Conservation (phyloP, 1,140 invertebrate genomes). For the Lithobius niger region DNA sequence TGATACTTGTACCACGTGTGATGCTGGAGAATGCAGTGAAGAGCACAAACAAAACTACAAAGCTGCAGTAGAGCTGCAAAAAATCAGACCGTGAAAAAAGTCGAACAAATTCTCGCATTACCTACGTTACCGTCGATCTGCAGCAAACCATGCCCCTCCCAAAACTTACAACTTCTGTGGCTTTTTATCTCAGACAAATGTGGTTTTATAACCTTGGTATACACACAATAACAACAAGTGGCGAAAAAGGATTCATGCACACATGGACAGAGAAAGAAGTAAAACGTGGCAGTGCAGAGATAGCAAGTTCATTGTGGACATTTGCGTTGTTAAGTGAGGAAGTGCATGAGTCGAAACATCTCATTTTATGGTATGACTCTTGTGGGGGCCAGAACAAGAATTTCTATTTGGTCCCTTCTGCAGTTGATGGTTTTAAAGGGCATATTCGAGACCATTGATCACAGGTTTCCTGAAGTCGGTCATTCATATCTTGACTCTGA, state of each 20-base stretch:
- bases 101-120: background rate
- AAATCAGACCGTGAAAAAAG: background rate
- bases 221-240: constrained; percentile 17
- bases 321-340: constrained; percentile 10
- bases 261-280: constrained; percentile 25
- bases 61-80: background rate
- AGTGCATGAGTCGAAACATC: constrained; percentile 13
- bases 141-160: constrained; percentile 27
- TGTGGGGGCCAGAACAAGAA: constrained; percentile 27
- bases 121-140: too few relatives aligned
- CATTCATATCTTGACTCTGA: constrained; percentile 3
- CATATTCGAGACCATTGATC: constrained; percentile 18
- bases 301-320: constrained; percentile 25
- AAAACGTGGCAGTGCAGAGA: constrained; percentile 21
- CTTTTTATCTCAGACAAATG: constrained; percentile 27
- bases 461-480: constrained; percentile 22
- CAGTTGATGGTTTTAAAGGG: constrained; percentile 5
- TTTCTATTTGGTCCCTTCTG: constrained; percentile 26
- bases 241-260: constrained; percentile 25
- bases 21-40: background rate
- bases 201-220: constrained; percentile 32
- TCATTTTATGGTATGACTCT: constrained; percentile 26
- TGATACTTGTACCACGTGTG: background rate
- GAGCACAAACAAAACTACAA: background rate
- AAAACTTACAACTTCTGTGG: constrained; percentile 18